Conservation (phyloP, 1,140 invertebrate genomes). For the Diorhabda sublineata region DNA sequence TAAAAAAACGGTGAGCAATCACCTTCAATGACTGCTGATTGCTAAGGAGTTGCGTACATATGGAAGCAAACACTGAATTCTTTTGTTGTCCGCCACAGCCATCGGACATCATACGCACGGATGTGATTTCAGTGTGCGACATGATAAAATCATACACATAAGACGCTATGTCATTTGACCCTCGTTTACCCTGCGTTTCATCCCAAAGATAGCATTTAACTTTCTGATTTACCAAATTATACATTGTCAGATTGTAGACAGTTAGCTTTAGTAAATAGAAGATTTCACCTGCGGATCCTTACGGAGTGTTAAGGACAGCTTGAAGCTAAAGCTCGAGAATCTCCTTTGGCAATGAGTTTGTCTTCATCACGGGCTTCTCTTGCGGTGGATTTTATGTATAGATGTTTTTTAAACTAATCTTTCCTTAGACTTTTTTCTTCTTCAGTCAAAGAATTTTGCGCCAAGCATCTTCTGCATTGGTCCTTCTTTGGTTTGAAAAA, state of each 20-base stretch:
- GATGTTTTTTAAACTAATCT: conserved; percentile 25
- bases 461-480: conserved; percentile 31
- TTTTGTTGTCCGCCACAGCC: conserved; percentile 47
- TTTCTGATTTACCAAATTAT: conserved; percentile 19
- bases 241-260: conserved; percentile 49
- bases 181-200: conserved; percentile 25
- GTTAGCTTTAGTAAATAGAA: conserved; percentile 48
- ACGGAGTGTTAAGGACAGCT: conserved; percentile 41
- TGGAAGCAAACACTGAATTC: neutral
- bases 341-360: conserved; percentile 33
- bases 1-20: conserved; percentile 16
- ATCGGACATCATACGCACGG: conserved; percentile 41
- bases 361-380: conserved; percentile 31
- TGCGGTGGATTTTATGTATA: conserved; percentile 25
- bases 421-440: conserved; percentile 21
- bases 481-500: conserved; percentile 33
- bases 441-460: conserved; percentile 18
- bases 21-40: conserved; percentile 32
- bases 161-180: conserved; percentile 47
- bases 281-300: conserved; percentile 40
- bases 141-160: conserved; percentile 42
- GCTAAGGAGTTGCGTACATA: conserved; percentile 20
- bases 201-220: conserved; percentile 23
- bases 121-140: conserved; percentile 22
- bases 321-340: conserved; percentile 27